These are phyloP conservation scores for Eidolon helvum DNA, from an alignment of 2,113 vertebrate genomes.

Conservation along the genomic window DNA sequence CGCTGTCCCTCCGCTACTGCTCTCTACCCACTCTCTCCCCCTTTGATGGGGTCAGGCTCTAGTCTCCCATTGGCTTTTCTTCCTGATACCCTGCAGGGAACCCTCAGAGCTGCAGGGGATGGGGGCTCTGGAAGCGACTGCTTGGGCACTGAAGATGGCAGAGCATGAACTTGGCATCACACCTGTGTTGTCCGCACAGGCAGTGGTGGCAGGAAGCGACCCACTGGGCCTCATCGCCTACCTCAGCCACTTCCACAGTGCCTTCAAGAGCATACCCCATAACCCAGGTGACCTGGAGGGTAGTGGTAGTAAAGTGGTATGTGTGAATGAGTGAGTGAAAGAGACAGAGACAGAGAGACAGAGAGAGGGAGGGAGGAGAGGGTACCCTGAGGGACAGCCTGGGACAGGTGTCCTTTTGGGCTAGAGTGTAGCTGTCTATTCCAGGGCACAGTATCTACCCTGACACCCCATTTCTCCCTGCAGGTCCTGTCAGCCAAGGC, in stretches of 20 bases:
- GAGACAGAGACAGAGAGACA: no score
- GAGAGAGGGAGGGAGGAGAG: no score
- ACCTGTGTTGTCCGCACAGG: conserved; percentile 88
- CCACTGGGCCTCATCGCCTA: conserved; percentile 93
- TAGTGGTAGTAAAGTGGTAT: neutral
- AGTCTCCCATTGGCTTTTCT: neutral
- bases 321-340: neutral
- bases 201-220: conserved; percentile 86
- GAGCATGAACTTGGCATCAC: conserved; percentile 92
- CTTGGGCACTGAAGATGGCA: conserved; percentile 85
- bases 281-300: conserved; percentile 72
- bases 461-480: neutral
- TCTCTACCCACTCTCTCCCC: fast-evolving
- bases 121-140: conserved; percentile 82
- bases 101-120: conserved; percentile 82
- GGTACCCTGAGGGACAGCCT: neutral
- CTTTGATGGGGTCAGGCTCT: neutral
- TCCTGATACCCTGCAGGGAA: conserved; percentile 80
- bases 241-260: conserved; percentile 91
- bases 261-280: conserved; percentile 78
- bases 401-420: neutral
- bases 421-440: neutral
- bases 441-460: neutral
- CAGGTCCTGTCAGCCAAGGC: conserved; percentile 62
- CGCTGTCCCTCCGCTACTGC: fast-evolving